A percentile compares a stretch with the other conserved stretches of the same genome.
These are phyloP conservation scores for Limosa lapponica DNA, from an alignment of 2,797 vertebrate species.

Conservation along the genomic window DNA sequence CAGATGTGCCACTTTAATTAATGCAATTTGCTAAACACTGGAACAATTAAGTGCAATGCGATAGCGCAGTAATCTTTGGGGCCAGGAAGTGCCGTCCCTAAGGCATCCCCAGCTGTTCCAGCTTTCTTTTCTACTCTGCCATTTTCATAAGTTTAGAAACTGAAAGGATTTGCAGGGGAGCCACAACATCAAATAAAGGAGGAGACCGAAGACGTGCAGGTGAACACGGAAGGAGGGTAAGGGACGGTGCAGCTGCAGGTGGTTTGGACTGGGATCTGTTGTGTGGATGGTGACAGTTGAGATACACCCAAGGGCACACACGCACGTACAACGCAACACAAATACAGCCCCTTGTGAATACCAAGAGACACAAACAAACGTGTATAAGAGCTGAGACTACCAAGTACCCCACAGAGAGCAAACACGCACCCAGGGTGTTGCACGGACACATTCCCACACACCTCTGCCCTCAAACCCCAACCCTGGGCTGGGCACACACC, in stretches of 20 bases:
- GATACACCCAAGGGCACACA: not conserved
- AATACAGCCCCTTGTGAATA: not conserved
- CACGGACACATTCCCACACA: not conserved
- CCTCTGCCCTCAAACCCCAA: fast-evolving
- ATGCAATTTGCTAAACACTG: too few species aligned
- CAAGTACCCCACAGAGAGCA: not conserved
- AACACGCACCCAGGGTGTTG: fast-evolving
- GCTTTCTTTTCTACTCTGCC: not conserved
- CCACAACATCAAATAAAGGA: not conserved
- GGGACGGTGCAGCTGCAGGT: fast-evolving
- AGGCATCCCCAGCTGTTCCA: conserved; percentile 51
- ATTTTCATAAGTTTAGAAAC: not conserved
- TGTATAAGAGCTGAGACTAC: not conserved
- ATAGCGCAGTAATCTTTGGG: conserved; percentile 46
- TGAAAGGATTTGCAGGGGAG: not conserved
- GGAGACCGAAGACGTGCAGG: not conserved
- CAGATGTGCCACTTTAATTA: too few species aligned
- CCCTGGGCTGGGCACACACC: fast-evolving
- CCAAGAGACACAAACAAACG: not conserved
- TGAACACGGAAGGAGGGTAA: not conserved
- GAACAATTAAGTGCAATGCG: too few species aligned
- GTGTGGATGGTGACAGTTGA: not conserved
- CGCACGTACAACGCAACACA: not conserved
- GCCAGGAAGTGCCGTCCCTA: not conserved
- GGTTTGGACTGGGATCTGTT: not conserved